Base-by-base conservation (phyloP, 2,113 vertebrate genomes). In the Castor canadensis region DNA sequence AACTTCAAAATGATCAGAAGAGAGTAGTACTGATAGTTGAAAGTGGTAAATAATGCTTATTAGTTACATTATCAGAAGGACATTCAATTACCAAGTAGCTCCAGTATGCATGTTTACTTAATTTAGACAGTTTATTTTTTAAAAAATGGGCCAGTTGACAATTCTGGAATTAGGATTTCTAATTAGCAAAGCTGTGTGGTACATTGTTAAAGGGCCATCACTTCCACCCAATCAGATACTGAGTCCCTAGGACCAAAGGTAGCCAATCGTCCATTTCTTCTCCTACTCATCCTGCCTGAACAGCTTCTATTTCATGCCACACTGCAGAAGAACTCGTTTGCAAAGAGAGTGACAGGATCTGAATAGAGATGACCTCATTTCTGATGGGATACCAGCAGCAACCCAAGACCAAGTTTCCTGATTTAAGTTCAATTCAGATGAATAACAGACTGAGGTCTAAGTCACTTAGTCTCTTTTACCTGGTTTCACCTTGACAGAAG, bases 341-440 rank as follows among this genome's bases (percentile, higher is more conserved):
- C 49, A 94, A 93, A 91, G 47, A 80, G 4, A 90, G 3, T 60
- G n/a, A 69, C 35, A 67, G 32, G 22, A 66, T 30, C n/a, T 72
- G 71, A 90, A 81, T n/a, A 86, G 86, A 87, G 69, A 87, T 91
- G 79, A 93, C 49, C 52, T 95, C 67, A 67, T 91, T 95, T 89
- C 85, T 32, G 85, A 89, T 56, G 60, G 64, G 40, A 77, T n/a
- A n/a, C 11, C 56, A 43, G 72, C 26, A 64, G 38, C 81, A 82
- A 40, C 24, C 24, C 32, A 26, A 71, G 24, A 76, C 84, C 52
- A 49, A 72, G 49, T 80, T 83, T 40, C 19, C 40, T 20, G 9
- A 82, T 49, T 95, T 85, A 87, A 72, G 56, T 90, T 82, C 49
- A 86, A 79, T 83, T 87, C 32, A 87, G n/a, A 95, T 16, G 40